Evolutionary conservation across 1,140 invertebrate species (phyloP).

Genomic region (Acromyrmex charruanus): DNA sequence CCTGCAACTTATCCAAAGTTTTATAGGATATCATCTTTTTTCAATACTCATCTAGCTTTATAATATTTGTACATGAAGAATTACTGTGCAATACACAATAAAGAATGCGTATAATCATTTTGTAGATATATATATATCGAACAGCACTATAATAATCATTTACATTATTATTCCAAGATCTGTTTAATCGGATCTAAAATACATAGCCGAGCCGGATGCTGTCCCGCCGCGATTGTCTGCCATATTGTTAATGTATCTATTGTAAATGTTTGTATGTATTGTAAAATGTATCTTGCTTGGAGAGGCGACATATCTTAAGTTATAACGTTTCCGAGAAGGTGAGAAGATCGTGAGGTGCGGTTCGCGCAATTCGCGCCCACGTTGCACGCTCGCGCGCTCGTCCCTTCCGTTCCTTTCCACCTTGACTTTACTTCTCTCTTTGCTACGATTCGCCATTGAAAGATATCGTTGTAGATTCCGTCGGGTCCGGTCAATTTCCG

Average conservation of each 20-base stretch:
- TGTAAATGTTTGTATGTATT: slow-evolving; percentile 86
- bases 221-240: slow-evolving; percentile 65
- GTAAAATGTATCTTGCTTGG: slow-evolving; percentile 85
- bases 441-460: neutral
- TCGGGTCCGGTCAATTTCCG: neutral
- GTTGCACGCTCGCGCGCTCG: slow-evolving; percentile 59
- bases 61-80: slow-evolving; percentile 1
- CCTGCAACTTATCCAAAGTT: neutral
- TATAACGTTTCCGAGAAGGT: slow-evolving; percentile 74
- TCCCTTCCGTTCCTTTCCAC: slow-evolving; percentile 53
- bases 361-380: slow-evolving; percentile 67
- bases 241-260: slow-evolving; percentile 82
- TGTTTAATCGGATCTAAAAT: neutral
- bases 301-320: slow-evolving; percentile 84
- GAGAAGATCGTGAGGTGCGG: slow-evolving; percentile 51
- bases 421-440: slow-evolving; percentile 19
- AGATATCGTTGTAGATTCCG: neutral
- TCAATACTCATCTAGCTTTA: slow-evolving; percentile 12
- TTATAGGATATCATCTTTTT: slow-evolving; percentile 7
- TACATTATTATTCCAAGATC: neutral
- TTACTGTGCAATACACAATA: neutral
- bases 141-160: neutral
- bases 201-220: slow-evolving; percentile 15
- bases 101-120: slow-evolving; percentile 8
- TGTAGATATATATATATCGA: neutral